Evolutionary conservation across 2,113 vertebrate species (phyloP).

Genomic region (Arvicanthis niloticus): DNA sequence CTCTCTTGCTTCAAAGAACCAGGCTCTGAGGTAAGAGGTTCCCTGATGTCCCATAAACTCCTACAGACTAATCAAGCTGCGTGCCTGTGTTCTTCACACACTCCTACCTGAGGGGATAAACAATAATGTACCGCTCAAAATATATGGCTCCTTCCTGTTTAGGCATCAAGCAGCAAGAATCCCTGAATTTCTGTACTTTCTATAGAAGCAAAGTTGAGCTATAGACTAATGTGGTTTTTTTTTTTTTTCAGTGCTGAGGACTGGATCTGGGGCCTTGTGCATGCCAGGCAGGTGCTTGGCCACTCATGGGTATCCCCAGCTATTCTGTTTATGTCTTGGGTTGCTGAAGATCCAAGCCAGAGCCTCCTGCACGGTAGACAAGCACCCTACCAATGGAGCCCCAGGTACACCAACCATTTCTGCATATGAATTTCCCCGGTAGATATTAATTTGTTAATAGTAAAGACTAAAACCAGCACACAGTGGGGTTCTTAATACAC

Average conservation of each 20-base stretch:
- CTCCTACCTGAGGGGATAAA: constrained; percentile 23
- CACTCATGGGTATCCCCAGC: too few species aligned
- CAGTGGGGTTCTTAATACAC: not conserved
- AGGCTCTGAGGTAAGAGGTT: not conserved
- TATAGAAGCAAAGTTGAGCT: not conserved
- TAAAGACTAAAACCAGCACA: not conserved
- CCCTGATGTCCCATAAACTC: constrained; percentile 33
- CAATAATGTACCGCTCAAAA: constrained; percentile 23
- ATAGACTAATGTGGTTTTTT: not conserved
- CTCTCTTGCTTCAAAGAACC: constrained; percentile 45
- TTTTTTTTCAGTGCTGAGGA: not conserved
- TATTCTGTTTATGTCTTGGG: not conserved
- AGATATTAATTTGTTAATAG: not conserved
- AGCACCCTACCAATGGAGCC: not conserved
- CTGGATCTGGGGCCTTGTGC: not conserved
- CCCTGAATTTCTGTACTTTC: not conserved
- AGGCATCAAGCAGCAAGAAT: not conserved
- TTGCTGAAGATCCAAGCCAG: not conserved
- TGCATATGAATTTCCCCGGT: not conserved
- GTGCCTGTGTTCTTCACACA: not conserved
- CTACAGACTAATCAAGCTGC: constrained; percentile 33
- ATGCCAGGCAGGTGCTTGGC: too few species aligned
- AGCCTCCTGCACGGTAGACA: not conserved
- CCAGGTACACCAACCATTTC: not conserved
- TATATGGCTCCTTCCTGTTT: not conserved